phyloP scores from a whole-genome alignment of 2,113 vertebrate species.

The Pachyramphus minor region DNA sequence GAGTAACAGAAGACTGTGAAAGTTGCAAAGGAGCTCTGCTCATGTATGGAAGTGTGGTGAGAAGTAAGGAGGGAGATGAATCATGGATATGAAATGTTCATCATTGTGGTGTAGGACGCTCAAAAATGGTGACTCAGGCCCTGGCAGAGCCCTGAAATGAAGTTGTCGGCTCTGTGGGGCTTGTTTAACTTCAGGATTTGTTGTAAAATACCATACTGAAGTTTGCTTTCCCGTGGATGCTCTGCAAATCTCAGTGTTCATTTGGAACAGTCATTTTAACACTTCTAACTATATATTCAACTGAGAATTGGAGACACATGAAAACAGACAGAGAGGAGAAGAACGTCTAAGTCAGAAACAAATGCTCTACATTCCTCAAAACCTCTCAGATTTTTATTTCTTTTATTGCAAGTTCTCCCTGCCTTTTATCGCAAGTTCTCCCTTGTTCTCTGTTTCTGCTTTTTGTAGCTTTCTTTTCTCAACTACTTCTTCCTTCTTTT shows the following conservation, averaged over 20 bases:
- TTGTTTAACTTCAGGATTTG: not conserved
- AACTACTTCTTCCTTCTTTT: not conserved
- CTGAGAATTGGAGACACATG: not conserved
- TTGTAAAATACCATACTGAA: not conserved
- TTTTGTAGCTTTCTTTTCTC: not conserved
- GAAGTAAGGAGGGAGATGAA: slow-evolving; percentile 12
- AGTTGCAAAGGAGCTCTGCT: not conserved
- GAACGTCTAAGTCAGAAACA: not conserved
- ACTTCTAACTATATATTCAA: not conserved
- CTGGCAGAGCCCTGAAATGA: not conserved
- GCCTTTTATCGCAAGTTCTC: too few species aligned
- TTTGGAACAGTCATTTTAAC: not conserved
- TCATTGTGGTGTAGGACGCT: not conserved
- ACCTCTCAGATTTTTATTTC: not conserved
- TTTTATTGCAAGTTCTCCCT: not conserved
- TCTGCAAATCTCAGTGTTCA: not conserved
- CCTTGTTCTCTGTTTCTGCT: not conserved
- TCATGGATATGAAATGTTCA: not conserved
- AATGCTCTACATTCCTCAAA: not conserved
- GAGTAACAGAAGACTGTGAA: not conserved
- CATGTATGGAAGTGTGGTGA: not conserved
- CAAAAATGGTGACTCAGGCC: slow-evolving; percentile 16
- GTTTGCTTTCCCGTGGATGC: not conserved
- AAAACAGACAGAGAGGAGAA: not conserved
- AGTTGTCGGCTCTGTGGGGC: not conserved